These are phyloP conservation scores for Enteromius anoplus DNA, from an alignment of 2,797 vertebrate species.

Conservation along the genomic window DNA sequence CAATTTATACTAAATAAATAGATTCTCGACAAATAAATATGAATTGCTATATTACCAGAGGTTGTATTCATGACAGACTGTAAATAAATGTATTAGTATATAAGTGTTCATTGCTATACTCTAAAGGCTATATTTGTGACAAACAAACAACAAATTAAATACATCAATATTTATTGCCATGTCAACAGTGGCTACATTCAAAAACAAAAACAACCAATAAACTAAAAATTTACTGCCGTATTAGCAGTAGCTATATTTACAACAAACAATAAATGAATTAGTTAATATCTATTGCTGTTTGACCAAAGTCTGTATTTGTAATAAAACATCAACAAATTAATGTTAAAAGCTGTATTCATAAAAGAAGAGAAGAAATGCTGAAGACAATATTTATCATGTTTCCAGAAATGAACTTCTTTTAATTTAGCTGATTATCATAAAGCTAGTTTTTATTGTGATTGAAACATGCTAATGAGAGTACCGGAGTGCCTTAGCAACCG, in stretches of 20 bases:
- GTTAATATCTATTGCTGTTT: background rate
- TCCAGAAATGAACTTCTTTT: background rate
- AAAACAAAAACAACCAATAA: background rate
- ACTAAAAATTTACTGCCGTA: background rate
- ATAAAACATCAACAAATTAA: background rate
- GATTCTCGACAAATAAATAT: background rate
- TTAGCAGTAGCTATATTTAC: background rate
- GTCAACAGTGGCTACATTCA: background rate
- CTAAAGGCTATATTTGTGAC: background rate
- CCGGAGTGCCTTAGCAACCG: background rate
- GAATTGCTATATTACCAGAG: background rate
- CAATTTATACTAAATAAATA: background rate
- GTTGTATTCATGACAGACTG: background rate
- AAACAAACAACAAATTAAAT: background rate
- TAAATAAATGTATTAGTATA: background rate
- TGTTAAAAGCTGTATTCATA: background rate
- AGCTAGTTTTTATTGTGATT: background rate
- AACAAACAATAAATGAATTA: background rate
- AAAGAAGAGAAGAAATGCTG: background rate
- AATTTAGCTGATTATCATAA: background rate
- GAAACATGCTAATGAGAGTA: constrained; percentile 8
- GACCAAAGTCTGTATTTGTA: background rate
- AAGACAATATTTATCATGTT: background rate
- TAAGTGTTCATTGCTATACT: background rate
- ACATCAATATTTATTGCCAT: background rate